These are phyloP conservation scores for Neuroscelio doddi DNA, from an alignment of 2,888 invertebrate genomes.

Conservation along the genomic window DNA sequence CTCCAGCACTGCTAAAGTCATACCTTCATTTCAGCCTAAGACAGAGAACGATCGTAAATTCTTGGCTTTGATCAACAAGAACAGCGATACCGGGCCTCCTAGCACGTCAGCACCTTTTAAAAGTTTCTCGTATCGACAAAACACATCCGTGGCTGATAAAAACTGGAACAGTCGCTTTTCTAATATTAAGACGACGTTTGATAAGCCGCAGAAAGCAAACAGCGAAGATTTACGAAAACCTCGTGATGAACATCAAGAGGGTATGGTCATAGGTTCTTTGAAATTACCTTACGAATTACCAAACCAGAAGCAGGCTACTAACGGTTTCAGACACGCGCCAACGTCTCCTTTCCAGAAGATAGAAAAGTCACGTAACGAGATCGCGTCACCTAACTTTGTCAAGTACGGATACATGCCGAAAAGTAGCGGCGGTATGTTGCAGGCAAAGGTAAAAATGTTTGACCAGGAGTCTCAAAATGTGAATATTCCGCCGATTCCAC, in stretches of 20 bases:
- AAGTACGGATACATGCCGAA: conserved; percentile 55
- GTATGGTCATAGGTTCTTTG: conserved; percentile 24
- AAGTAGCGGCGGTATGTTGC: conserved; percentile 51
- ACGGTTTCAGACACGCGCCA: conserved; percentile 65
- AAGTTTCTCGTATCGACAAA: conserved; percentile 58
- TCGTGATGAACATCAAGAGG: conserved; percentile 10
- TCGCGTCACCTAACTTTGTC: conserved; percentile 33
- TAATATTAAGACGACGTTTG: conserved; percentile 87
- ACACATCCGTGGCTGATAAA: conserved; percentile 62
- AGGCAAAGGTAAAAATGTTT: conserved; percentile 61
- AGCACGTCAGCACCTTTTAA: conserved; percentile 55
- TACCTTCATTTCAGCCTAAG: conserved; percentile 84
- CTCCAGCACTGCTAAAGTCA: conserved; percentile 69
- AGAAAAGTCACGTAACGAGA: conserved; percentile 26
- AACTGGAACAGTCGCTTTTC: conserved; percentile 90
- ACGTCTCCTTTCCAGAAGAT: conserved; percentile 67
- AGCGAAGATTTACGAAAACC: conserved; percentile 19
- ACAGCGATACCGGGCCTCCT: conserved; percentile 71
- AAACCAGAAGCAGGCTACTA: conserved; percentile 26
- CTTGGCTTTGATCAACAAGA: conserved; percentile 85
- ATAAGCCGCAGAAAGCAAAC: conserved; percentile 69
- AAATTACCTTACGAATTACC: conserved; percentile 26
- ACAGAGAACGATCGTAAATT: conserved; percentile 91
- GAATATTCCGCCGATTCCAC: conserved; percentile 23
- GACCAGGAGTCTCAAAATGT: conserved; percentile 45